These are phyloP conservation scores for Arenaria interpres DNA, from an alignment of 2,113 vertebrate genomes.

Conservation along the genomic window DNA sequence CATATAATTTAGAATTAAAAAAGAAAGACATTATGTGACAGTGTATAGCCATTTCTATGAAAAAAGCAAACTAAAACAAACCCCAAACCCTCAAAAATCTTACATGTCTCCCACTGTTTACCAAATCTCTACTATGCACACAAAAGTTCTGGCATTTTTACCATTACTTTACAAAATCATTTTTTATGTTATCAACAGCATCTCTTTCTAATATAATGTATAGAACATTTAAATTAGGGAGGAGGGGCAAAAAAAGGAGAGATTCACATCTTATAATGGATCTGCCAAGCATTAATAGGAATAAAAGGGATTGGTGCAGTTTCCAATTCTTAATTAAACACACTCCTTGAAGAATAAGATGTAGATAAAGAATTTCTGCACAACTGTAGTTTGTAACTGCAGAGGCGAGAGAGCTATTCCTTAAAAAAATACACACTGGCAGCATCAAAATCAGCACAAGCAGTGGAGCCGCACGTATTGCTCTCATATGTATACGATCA, in stretches of 20 bases:
- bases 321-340: background rate
- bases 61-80: background rate
- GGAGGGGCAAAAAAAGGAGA: background rate
- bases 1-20: background rate
- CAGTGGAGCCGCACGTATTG: background rate
- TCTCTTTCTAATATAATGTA: background rate
- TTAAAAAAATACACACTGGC: background rate
- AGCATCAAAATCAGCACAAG: background rate
- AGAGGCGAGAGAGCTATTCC: background rate
- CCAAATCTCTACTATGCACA: background rate
- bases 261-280: background rate
- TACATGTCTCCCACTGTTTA: background rate
- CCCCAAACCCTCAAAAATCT: background rate
- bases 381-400: background rate
- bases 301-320: background rate
- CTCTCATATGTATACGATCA: background rate
- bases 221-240: background rate
- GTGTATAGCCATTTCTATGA: background rate
- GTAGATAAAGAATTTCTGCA: background rate
- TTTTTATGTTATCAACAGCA: background rate
- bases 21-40: background rate
- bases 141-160: background rate
- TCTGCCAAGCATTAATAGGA: background rate
- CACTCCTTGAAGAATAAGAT: background rate
- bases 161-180: background rate